Evolutionary conservation across 2,888 invertebrate genomes (phyloP).

Genomic region (Cryptus armator): DNA sequence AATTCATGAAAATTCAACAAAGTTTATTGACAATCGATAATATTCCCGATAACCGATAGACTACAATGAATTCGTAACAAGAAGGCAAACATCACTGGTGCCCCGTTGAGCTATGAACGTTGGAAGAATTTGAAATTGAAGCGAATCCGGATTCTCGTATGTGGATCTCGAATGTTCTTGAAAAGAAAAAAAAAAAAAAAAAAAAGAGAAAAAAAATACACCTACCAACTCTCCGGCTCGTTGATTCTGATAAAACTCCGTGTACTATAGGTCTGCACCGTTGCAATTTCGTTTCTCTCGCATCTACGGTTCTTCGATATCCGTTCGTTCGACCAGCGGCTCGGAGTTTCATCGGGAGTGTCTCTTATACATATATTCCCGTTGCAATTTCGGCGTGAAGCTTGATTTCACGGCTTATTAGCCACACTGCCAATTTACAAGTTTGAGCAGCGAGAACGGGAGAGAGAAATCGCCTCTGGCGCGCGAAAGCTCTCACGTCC

Average conservation of each 20-base stretch:
- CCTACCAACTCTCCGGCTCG: conserved; percentile 3
- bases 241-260: conserved; percentile 29
- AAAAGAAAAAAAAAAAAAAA: conserved; percentile 4
- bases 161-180: not conserved
- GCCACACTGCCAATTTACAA: conserved; percentile 56
- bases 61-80: not conserved
- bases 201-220: not conserved
- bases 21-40: no score
- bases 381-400: conserved; percentile 43
- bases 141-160: not conserved
- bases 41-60: no score
- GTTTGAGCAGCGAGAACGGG: conserved; percentile 26
- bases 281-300: conserved; percentile 39
- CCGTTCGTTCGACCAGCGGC: conserved; percentile 19
- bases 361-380: conserved; percentile 30
- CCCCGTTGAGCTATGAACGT: not conserved
- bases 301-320: conserved; percentile 49
- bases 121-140: not conserved
- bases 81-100: not conserved
- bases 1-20: no score
- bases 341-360: not conserved
- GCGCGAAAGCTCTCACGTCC: conserved; percentile 1
- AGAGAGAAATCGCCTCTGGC: conserved; percentile 6
- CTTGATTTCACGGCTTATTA: conserved; percentile 65
- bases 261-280: conserved; percentile 18